Percentiles rank a stretch among this genome's conserved stretches.
Conservation (phyloP, 1,140 invertebrate genomes). For the Penaeus japonicus region DNA sequence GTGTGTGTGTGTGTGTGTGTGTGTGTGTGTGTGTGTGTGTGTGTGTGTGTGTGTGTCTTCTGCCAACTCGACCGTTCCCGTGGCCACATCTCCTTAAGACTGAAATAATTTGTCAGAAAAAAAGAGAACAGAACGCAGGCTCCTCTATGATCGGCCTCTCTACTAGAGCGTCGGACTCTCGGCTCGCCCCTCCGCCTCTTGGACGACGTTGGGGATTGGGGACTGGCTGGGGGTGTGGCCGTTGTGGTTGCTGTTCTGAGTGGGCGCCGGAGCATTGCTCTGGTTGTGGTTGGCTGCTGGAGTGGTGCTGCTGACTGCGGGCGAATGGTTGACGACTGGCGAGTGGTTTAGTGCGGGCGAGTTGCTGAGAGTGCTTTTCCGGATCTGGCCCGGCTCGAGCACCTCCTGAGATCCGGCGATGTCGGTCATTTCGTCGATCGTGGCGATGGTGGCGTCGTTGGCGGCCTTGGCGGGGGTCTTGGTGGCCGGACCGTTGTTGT, state of each 20-base stretch:
- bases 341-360: not conserved
- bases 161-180: constrained; percentile 19
- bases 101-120: not conserved
- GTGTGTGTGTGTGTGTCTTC: no score
- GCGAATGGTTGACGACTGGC: not conserved
- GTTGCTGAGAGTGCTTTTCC: not conserved
- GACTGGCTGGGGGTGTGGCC: no score
- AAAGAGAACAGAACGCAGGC: not conserved
- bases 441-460: constrained; percentile 61
- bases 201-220: no score
- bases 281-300: not conserved
- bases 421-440: constrained; percentile 64
- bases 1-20: no score
- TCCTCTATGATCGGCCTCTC: not conserved
- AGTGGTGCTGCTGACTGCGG: not conserved
- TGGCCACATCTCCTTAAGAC: not conserved
- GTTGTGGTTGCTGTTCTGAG: not conserved
- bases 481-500: constrained; percentile 57
- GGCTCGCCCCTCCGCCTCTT: not conserved
- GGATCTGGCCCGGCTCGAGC: constrained; percentile 14
- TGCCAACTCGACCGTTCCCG: no score
- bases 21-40: no score
- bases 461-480: constrained; percentile 53
- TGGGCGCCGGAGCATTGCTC: not conserved
- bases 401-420: constrained; percentile 60